Evolutionary conservation across 2,888 invertebrate species (phyloP).

Genomic region (Eueremaeus valkanovi): DNA sequence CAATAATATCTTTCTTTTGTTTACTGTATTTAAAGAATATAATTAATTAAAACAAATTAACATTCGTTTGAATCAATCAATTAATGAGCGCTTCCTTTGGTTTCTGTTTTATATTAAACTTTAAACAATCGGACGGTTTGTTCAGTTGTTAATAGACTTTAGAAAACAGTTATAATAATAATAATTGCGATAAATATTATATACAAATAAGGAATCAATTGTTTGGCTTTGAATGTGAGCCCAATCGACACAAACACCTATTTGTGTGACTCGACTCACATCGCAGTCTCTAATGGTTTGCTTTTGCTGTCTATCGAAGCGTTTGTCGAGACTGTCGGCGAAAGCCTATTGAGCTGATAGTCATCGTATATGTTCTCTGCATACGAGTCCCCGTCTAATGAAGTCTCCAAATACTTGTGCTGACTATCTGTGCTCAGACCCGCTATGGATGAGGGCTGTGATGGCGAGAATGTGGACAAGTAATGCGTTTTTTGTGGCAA

Average conservation of each 20-base stretch:
- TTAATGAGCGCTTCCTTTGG: slow-evolving; percentile 23
- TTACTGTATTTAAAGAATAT: background rate
- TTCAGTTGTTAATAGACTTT: background rate
- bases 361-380: slow-evolving; percentile 37
- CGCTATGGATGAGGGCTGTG: slow-evolving; percentile 32
- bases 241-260: background rate
- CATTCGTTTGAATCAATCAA: background rate
- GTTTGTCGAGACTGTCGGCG: slow-evolving; percentile 32
- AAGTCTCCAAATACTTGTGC: slow-evolving; percentile 42
- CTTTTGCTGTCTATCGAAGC: slow-evolving; percentile 40
- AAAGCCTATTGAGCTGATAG: slow-evolving; percentile 19
- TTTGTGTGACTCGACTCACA: slow-evolving; percentile 41
- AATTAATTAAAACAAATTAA: too few relatives aligned
- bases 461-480: slow-evolving; percentile 14
- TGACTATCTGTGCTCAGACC: slow-evolving; percentile 31
- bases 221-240: background rate
- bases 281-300: slow-evolving; percentile 48
- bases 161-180: background rate
- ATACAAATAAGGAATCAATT: background rate
- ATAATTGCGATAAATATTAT: background rate
- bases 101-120: background rate
- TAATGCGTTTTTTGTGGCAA: slow-evolving; percentile 15
- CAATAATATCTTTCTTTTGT: background rate
- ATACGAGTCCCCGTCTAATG: slow-evolving; percentile 42
- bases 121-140: background rate